Base-by-base conservation (phyloP, 1,140 invertebrate species). In the Atta colombica region DNA sequence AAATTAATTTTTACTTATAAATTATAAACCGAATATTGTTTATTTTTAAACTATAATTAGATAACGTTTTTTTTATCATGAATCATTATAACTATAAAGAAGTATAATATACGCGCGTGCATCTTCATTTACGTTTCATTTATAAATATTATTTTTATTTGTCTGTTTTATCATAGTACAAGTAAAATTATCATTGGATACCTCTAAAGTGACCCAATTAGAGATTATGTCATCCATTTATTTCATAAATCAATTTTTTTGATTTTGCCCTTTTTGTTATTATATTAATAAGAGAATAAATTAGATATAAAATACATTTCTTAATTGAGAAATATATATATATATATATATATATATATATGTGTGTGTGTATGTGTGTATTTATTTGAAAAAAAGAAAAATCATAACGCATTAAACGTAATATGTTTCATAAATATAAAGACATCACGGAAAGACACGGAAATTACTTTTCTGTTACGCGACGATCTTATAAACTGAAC, bases 61-160 rank as follows among this genome's bases (percentile, higher is more conserved):
- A 31, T 51, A 25, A 69, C 4, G 4, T 71, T 53, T 72, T 28
- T 8, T 72, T 53, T 39, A 31, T 53, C 6, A 3, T 4, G 6
- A 51, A 71, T 71, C 4, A 18, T 68, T 16, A 51, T 51, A 21
- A 3, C 12, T 31, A n/a, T 12, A 72, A 25, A 53, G 16, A 72
- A 10, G 6, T 39, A 39, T 31, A 31, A 3, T 28, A 72, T 6
- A 72, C 8, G 45, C 18, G 16, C 6, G 1, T 71, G 7, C 35
- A 7, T 39, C 45, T 71, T 51, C 1, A 16, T 31, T 8, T 31
- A 72, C 1, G 6, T 72, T 71, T 72, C 16, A 51, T 53, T 74
- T 5, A 74, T 16, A 0, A 74, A 18, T 16, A 18, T 72, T 72
- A 72, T n/a, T 74, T 51, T 72, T 72, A 55, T 74, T 71, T 2